These are phyloP conservation scores for Andrena fulva DNA, from an alignment of 2,888 invertebrate species.

Conservation along the genomic window DNA sequence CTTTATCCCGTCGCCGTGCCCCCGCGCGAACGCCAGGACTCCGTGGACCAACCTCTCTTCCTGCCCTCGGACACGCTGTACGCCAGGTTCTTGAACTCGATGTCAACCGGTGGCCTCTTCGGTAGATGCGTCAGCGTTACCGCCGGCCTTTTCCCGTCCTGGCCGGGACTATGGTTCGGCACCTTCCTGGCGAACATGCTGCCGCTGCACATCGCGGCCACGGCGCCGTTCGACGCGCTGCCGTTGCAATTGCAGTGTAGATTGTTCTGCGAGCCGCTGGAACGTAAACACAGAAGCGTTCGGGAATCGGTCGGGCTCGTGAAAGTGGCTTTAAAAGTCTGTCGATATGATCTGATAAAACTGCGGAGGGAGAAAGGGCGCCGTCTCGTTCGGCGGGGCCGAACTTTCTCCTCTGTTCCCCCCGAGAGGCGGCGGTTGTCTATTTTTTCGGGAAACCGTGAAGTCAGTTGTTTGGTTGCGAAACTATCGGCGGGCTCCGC, in stretches of 20 bases:
- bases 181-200: slow-evolving; percentile 89
- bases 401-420: not conserved
- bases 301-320: no score
- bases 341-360: not conserved
- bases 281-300: slow-evolving; percentile 75
- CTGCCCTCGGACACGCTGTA: slow-evolving; percentile 95
- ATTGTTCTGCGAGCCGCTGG: slow-evolving; percentile 90
- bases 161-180: slow-evolving; percentile 87
- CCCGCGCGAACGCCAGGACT: not conserved
- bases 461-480: not conserved
- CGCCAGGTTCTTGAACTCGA: slow-evolving; percentile 94
- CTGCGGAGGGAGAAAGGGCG: not conserved
- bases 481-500: not conserved
- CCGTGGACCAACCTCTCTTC: slow-evolving; percentile 86
- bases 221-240: slow-evolving; percentile 78
- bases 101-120: slow-evolving; percentile 94
- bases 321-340: not conserved
- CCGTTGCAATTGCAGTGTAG: slow-evolving; percentile 87
- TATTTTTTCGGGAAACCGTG: not conserved
- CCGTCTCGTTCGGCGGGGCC: not conserved
- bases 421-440: not conserved
- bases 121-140: slow-evolving; percentile 93
- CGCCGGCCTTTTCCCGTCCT: slow-evolving; percentile 90
- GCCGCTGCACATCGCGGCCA: slow-evolving; percentile 81
- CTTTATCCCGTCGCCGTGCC: not conserved